Evolutionary conservation across 2,888 invertebrate species (phyloP).

Genomic region (Lasiommata megera): DNA sequence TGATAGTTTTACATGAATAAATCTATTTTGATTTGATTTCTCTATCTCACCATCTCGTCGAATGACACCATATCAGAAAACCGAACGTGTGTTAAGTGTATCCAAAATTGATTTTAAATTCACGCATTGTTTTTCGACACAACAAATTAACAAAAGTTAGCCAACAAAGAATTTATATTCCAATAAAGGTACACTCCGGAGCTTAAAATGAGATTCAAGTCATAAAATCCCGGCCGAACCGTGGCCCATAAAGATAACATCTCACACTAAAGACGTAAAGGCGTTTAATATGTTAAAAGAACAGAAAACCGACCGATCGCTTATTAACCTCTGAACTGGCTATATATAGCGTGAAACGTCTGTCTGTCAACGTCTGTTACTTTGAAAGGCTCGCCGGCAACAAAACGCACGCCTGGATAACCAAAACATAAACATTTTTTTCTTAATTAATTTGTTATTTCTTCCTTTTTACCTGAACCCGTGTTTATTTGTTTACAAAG

Average conservation of each 20-base stretch:
- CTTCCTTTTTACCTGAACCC: background rate
- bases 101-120: background rate
- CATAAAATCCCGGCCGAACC: conserved; percentile 5
- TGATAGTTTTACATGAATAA: no score
- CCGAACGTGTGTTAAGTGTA: no score
- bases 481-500: no score
- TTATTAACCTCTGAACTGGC: conserved; percentile 25
- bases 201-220: conserved; percentile 12
- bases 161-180: background rate
- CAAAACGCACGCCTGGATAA: background rate
- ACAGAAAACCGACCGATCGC: conserved; percentile 22
- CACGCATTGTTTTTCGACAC: background rate
- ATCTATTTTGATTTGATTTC: no score
- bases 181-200: background rate
- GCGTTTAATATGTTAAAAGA: conserved; percentile 20
- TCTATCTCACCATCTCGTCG: no score
- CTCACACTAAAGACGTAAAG: conserved; percentile 11
- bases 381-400: background rate
- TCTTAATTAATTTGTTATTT: background rate
- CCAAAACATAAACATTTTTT: background rate
- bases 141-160: background rate
- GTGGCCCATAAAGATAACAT: conserved; percentile 12
- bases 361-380: conserved; percentile 26
- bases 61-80: no score
- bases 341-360: conserved; percentile 20